Evolutionary conservation across 2,888 invertebrate genomes (phyloP).

Genomic region (Pandemis heparana): DNA sequence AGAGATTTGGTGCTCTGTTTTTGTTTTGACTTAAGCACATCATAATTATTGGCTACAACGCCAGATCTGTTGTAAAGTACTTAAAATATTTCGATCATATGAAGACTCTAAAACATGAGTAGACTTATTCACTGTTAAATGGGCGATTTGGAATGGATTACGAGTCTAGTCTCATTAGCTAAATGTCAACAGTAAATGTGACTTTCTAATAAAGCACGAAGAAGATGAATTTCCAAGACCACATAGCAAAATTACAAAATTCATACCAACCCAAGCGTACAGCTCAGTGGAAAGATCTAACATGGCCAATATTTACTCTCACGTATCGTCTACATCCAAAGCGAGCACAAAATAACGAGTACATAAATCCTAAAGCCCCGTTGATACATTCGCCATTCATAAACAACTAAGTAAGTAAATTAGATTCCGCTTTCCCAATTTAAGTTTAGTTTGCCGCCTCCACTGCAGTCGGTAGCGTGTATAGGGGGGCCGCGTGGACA

Average conservation of each 20-base stretch:
- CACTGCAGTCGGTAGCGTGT: slow-evolving; percentile 54
- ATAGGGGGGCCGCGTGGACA: slow-evolving; percentile 79
- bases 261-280: not conserved
- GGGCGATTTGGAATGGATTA: no score
- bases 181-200: not conserved
- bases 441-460: slow-evolving; percentile 41
- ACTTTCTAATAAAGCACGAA: not conserved
- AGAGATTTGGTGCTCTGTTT: no score
- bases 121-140: no score
- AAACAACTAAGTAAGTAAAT: slow-evolving; percentile 26
- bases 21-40: no score
- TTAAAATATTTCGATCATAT: no score
- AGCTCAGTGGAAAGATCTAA: not conserved
- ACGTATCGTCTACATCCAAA: not conserved
- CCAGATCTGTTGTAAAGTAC: no score
- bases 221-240: not conserved
- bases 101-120: no score
- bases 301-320: not conserved
- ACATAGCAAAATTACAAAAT: not conserved
- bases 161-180: no score
- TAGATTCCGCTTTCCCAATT: slow-evolving; percentile 34
- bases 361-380: not conserved
- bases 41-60: no score
- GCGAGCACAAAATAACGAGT: slow-evolving; percentile 2
- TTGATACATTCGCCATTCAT: slow-evolving; percentile 19